Evolutionary conservation across 2,888 invertebrate species (phyloP).

Genomic region (Argyra leucocephala): DNA sequence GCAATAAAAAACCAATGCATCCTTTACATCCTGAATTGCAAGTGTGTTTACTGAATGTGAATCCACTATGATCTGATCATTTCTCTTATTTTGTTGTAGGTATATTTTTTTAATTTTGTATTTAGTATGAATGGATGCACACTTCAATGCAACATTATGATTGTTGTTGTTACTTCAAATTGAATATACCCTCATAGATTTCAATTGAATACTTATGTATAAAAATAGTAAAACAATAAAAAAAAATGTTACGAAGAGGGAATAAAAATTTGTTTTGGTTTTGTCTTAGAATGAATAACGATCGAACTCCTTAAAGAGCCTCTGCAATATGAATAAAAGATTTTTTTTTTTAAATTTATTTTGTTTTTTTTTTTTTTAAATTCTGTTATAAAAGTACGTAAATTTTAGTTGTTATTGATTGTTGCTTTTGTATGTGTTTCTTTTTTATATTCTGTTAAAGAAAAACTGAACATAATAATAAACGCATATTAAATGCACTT

Average conservation of each 20-base stretch:
- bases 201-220: neutral
- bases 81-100: neutral
- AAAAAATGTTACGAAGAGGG: neutral
- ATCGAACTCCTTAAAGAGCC: no score
- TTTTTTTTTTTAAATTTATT: no score
- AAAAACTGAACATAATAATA: neutral
- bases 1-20: no score
- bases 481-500: slow-evolving; percentile 3
- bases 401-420: neutral
- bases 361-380: no score
- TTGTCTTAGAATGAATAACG: no score
- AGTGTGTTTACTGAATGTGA: no score
- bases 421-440: neutral
- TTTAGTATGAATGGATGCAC: neutral
- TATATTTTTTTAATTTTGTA: neutral
- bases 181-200: neutral
- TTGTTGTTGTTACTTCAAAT: neutral
- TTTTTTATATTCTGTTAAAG: neutral
- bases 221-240: neutral
- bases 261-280: neutral
- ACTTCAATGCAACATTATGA: neutral
- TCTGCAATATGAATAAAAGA: no score
- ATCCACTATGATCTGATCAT: no score
- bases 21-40: no score
- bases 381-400: no score